Base-by-base conservation (phyloP, 2,888 invertebrate genomes). In the Prenolepis imparis region DNA sequence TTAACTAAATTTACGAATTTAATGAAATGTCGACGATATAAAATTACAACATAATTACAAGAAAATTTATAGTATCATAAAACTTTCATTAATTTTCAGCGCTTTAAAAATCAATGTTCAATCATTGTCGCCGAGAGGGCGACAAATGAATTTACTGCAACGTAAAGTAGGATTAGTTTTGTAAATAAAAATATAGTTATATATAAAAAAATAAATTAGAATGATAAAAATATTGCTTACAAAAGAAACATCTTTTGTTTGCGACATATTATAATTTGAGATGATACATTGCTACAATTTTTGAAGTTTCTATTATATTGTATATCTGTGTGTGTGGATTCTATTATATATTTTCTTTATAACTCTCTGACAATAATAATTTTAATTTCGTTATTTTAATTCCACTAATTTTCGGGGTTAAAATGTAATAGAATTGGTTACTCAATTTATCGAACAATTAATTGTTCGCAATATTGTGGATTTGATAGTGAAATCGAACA, bases 41-140 rank as follows among this genome's bases (percentile, higher is more conserved):
- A 39, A 55, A 57, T 64, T 72, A 18, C 72, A 73, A 9, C 12
- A 24, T 73, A 73, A 59, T 73, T 66, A 77, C 24, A 66, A 64
- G 39, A 55, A 39, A 39, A 75, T 75, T 24, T 52, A 12, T 24
- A 24, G 6, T 52, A 64, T 67, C 32, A 48, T 6, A 36, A 52
- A 48, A 39, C 21, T 55, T 5, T 1, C 24, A 32, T 73, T 73
- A 61, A 59, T 28, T 32, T 5, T 1, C 15, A 18, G 36, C 21
- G 41, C 12, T 64, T 39, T 8, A 39, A 75, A 55, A 75, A 64
- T n/a, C n/a, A n/a, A n/a, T n/a, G n/a, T n/a, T 75, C 52, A 66
- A 52, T 52, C 12, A 6, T 1, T 48, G 48, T 48, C 24, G 24
- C 21, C 15, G 6, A 28, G 36, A 59, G 4, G 3, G 11, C 18